A percentile compares a stretch with the other conserved stretches of the same genome.
Evolutionary conservation across 2,797 vertebrate species (phyloP).

Genomic region (Anniella stebbinsi): DNA sequence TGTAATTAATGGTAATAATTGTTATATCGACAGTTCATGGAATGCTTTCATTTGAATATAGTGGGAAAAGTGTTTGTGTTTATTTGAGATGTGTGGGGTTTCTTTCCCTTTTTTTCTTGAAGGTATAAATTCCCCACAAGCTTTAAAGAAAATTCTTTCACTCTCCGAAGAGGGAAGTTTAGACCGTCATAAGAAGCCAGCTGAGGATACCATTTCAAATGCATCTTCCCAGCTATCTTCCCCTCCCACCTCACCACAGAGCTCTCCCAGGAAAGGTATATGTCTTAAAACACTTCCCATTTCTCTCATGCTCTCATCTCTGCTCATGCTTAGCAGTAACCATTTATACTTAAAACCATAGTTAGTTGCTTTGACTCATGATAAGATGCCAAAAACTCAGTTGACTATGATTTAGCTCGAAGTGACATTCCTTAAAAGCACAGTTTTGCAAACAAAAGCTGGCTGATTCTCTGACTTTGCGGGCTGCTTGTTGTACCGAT

Average conservation of each 20-base stretch:
- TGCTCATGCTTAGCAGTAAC: constrained; percentile 31
- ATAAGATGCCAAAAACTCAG: not conserved
- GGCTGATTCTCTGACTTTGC: too few relatives aligned
- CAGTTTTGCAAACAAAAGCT: too few relatives aligned
- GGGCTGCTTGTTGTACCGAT: too few relatives aligned
- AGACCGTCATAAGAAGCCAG: constrained; percentile 89
- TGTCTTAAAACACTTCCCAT: not conserved
- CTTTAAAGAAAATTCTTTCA: constrained; percentile 98
- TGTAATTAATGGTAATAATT: not conserved
- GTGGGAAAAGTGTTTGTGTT: not conserved
- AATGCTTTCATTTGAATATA: not conserved
- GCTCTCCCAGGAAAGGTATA: constrained; percentile 97
- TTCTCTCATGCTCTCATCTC: constrained; percentile 21
- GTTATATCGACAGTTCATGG: not conserved
- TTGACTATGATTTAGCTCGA: not conserved
- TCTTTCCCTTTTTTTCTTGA: constrained; percentile 45
- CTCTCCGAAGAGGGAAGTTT: constrained; percentile 93
- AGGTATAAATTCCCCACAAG: constrained; percentile 98
- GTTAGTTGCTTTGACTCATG: not conserved
- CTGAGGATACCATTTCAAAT: constrained; percentile 92
- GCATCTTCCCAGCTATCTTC: constrained; percentile 94
- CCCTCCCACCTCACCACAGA: constrained; percentile 95
- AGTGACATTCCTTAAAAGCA: not conserved
- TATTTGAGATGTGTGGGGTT: constrained; percentile 21
- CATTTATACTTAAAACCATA: not conserved